These are phyloP conservation scores for Remorina albescens DNA, from an alignment of 2,797 vertebrate species.

Conservation along the genomic window DNA sequence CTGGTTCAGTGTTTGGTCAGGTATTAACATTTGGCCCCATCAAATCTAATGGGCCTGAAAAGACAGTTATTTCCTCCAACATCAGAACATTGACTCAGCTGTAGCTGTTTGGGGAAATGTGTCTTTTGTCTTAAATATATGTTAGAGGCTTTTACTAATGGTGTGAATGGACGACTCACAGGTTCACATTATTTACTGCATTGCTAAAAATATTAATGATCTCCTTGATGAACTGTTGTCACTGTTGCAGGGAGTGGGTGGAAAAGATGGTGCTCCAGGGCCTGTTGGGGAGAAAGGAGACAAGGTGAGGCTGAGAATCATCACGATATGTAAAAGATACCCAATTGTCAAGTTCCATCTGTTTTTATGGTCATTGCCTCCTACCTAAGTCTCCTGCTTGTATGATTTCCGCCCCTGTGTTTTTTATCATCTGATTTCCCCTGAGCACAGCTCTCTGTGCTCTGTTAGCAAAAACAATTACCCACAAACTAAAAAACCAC, in stretches of 20 bases:
- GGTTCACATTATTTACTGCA: not conserved
- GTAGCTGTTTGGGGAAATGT: conserved; percentile 76
- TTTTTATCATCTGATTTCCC: conserved; percentile 51
- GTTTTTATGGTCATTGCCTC: not conserved
- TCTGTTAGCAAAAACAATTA: conserved; percentile 62
- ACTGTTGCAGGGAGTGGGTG: conserved; percentile 87
- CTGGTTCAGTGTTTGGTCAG: conserved; percentile 71
- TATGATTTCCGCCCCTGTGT: conserved; percentile 4
- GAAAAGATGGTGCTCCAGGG: conserved; percentile 86
- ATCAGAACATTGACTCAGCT: conserved; percentile 53
- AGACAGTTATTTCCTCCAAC: conserved; percentile 78
- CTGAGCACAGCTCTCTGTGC: conserved; percentile 30
- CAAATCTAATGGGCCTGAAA: conserved; percentile 62
- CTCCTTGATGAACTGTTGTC: too few relatives aligned
- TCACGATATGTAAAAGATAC: not conserved
- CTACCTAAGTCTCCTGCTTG: not conserved
- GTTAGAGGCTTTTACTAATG: conserved; percentile 63
- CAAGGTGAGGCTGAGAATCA: conserved; percentile 81
- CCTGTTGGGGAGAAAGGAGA: conserved; percentile 87
- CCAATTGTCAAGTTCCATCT: too few relatives aligned
- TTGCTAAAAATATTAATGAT: too few relatives aligned
- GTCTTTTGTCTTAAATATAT: conserved; percentile 69
- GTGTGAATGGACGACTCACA: conserved; percentile 40
- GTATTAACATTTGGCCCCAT: conserved; percentile 70
- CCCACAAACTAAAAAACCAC: conserved; percentile 30